phyloP scores from a whole-genome alignment of 2,113 vertebrate species.

The Lucifuga dentata region DNA sequence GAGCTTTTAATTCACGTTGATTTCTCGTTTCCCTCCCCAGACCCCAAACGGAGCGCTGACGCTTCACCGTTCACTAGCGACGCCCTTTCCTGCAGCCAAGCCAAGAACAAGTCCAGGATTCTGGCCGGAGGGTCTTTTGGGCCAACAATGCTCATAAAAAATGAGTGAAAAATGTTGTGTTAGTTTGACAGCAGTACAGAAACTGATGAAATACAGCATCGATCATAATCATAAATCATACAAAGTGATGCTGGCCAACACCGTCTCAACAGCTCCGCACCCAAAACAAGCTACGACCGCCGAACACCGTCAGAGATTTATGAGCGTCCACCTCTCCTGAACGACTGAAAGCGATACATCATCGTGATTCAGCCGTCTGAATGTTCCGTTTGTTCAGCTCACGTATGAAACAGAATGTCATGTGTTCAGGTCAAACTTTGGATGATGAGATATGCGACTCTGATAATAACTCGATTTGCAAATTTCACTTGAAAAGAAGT shows the following conservation, averaged over 20 bases:
- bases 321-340: not conserved
- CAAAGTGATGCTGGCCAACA: slow-evolving; percentile 12
- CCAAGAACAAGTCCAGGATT: slow-evolving; percentile 43
- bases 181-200: slow-evolving; percentile 27
- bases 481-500: too few relatives aligned
- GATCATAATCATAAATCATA: too few relatives aligned
- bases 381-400: too few relatives aligned
- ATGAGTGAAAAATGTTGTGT: slow-evolving; percentile 30
- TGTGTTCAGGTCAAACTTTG: too few relatives aligned
- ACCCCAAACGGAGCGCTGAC: too few relatives aligned
- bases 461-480: too few relatives aligned
- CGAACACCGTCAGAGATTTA: slow-evolving; percentile 14
- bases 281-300: slow-evolving; percentile 28
- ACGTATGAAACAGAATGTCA: too few relatives aligned
- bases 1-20: too few relatives aligned
- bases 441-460: too few relatives aligned
- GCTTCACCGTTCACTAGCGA: slow-evolving; percentile 10
- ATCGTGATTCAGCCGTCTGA: slow-evolving; percentile 2
- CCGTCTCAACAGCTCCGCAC: slow-evolving; percentile 5
- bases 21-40: too few relatives aligned
- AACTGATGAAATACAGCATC: slow-evolving; percentile 37
- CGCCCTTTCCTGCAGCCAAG: slow-evolving; percentile 21
- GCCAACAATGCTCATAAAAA: not conserved
- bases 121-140: slow-evolving; percentile 22
- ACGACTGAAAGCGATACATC: slow-evolving; percentile 10